Evolutionary conservation across 2,888 invertebrate species (phyloP), one percentile per base, ranked within the genome.

Genomic region (Apantesis nais): DNA sequence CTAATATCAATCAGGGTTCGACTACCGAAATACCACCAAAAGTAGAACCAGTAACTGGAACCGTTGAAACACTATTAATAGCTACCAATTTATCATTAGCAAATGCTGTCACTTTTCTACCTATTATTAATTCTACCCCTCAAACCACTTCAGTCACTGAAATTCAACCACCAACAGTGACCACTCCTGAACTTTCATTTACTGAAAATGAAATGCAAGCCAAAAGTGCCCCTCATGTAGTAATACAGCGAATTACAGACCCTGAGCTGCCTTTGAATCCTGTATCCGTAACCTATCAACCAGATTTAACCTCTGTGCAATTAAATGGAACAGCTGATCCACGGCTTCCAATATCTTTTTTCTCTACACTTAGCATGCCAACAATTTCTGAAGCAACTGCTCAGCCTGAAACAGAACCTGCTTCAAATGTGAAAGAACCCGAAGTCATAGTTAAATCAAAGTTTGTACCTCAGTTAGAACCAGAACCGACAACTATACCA

Each of bases 401-500:
- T 44, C 41, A 34, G 34, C 31, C 48, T 52, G 34, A 65, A 12
- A 66, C 41, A n/a, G 39, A 52, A 3, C 29, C 25, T 5, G 60
- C 29, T 25, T 44, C 44, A 25, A 1, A 25, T 31, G 25, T 16
- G 48, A 62, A 75, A 3, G 63, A 67, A 61, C 63, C 74, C 2
- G 16, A 58, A 7, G 29, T 16, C 7, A 58, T 8, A 29, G 5
- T 16, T 58, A 1, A 58, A 58, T 25, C 14, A 29, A 16, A 58
- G 5, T 16, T 25, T 29, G 14, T 16, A 8, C 14, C 58, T 58
- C 58, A 58, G 0, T 1, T 11, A 1, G n/a, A 62, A 66, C 60
- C 37, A 0, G 31, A 52, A 4, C 37, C 31, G 0, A 29, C 29
- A 12, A 11, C 8, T 25, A 31, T 39, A 1, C 9, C 1, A 2